These are phyloP conservation scores for Percina caprodes DNA, from an alignment of 2,113 vertebrate genomes.

Conservation along the genomic window DNA sequence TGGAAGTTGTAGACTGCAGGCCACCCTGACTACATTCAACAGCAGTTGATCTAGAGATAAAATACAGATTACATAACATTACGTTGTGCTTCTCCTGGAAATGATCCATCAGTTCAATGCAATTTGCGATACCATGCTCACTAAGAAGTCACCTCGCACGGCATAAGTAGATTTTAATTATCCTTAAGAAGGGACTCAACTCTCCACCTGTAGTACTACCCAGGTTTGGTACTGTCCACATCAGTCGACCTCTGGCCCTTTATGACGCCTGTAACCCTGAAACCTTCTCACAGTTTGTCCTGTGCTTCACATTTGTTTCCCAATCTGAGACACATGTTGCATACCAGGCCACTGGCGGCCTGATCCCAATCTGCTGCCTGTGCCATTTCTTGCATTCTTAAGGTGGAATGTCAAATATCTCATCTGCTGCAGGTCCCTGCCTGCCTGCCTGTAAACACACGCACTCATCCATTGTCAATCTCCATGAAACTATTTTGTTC, in stretches of 20 bases:
- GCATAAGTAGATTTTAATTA: not conserved
- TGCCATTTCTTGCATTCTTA: constrained; percentile 61
- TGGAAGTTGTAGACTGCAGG: not conserved
- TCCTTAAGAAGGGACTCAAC: not conserved
- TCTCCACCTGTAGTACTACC: not conserved
- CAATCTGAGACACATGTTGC: constrained; percentile 38
- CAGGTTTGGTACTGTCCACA: not conserved
- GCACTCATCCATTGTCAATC: not conserved
- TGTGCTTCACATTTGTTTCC: constrained; percentile 29
- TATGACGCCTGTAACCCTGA: not conserved
- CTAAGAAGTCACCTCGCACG: not conserved
- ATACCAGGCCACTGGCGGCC: constrained; percentile 67
- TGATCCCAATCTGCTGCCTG: constrained; percentile 70
- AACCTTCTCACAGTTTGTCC: not conserved
- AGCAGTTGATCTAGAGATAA: not conserved
- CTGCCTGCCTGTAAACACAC: constrained; percentile 27
- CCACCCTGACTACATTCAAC: constrained; percentile 3
- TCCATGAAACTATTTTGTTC: not conserved
- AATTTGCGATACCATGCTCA: not conserved
- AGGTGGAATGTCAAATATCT: constrained; percentile 66
- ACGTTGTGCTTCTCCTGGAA: not conserved
- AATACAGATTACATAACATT: not conserved
- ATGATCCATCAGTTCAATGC: not conserved
- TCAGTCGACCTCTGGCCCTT: constrained; percentile 8
- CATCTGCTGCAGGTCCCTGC: constrained; percentile 60